A percentile compares a stretch with the other conserved stretches of the same genome.
phyloP scores from a whole-genome alignment of 2,888 invertebrate genomes.

The Caenorhabditis virilis region DNA sequence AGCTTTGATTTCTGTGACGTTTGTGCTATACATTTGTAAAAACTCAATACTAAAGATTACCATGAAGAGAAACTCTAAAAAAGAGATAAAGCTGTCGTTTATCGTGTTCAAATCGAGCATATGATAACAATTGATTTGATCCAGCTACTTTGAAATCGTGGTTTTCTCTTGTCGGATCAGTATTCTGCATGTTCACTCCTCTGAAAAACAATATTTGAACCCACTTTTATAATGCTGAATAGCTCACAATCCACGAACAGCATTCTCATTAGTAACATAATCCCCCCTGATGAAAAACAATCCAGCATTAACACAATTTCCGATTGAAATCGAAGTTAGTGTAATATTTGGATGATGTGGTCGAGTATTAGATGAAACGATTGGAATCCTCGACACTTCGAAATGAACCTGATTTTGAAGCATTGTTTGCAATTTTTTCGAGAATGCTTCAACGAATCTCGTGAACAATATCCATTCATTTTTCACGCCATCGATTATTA shows the following conservation, averaged over 20 bases:
- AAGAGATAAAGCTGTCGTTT: constrained; percentile 34
- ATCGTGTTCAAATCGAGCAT: constrained; percentile 51
- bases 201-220: constrained; percentile 7
- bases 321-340: constrained; percentile 37
- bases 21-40: no score
- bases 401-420: constrained; percentile 27
- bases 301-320: constrained; percentile 49
- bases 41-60: no score
- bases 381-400: constrained; percentile 9
- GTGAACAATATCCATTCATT: constrained; percentile 1
- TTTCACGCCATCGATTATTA: neutral
- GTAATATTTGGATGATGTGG: constrained; percentile 39
- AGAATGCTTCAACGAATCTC: constrained; percentile 6
- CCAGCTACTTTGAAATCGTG: constrained; percentile 32
- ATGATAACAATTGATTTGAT: constrained; percentile 37
- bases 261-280: constrained; percentile 46
- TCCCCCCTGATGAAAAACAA: constrained; percentile 51
- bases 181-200: constrained; percentile 27
- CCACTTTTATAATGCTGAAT: neutral
- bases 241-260: constrained; percentile 35
- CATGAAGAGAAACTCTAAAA: constrained; percentile 38
- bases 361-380: no score
- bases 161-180: constrained; percentile 12
- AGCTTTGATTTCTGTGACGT: no score
- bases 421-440: constrained; percentile 7